Percentiles rank a stretch among this genome's conserved stretches.
Evolutionary conservation across 2,113 vertebrate genomes (phyloP).

Genomic region (Trochalopteron elliotii): DNA sequence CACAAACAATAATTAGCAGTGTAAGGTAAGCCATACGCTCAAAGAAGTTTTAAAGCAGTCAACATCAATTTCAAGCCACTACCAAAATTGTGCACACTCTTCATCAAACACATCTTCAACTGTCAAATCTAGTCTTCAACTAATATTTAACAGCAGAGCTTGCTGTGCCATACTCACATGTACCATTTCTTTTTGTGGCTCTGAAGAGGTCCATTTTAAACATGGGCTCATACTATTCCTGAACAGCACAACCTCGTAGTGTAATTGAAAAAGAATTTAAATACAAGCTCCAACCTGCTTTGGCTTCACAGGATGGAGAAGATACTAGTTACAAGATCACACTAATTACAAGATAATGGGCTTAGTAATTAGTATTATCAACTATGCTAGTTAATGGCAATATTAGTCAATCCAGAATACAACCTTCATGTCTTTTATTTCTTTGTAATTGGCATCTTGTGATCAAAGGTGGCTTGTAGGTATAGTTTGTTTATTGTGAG

Average conservation of each 20-base stretch:
- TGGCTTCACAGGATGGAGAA: background rate
- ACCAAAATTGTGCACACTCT: background rate
- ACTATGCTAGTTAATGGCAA: background rate
- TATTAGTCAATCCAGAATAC: background rate
- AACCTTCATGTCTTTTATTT: background rate
- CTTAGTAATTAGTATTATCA: background rate
- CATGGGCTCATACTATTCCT: background rate
- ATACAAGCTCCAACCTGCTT: background rate
- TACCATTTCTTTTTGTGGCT: background rate
- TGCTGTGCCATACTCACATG: background rate
- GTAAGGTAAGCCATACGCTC: background rate
- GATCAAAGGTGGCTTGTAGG: background rate
- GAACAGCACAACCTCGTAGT: accelerated
- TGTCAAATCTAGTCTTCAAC: background rate
- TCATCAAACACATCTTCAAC: background rate
- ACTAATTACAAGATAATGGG: background rate
- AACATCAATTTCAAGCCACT: background rate
- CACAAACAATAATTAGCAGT: background rate
- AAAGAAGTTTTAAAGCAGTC: background rate
- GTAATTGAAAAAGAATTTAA: background rate
- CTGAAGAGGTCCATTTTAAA: background rate
- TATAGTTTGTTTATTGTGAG: background rate
- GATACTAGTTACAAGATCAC: background rate
- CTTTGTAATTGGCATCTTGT: background rate
- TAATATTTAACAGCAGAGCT: background rate